Percentiles rank a stretch among this genome's conserved stretches.
These are phyloP conservation scores for Sesamia inferens DNA, from an alignment of 2,888 invertebrate species.

Conservation along the genomic window DNA sequence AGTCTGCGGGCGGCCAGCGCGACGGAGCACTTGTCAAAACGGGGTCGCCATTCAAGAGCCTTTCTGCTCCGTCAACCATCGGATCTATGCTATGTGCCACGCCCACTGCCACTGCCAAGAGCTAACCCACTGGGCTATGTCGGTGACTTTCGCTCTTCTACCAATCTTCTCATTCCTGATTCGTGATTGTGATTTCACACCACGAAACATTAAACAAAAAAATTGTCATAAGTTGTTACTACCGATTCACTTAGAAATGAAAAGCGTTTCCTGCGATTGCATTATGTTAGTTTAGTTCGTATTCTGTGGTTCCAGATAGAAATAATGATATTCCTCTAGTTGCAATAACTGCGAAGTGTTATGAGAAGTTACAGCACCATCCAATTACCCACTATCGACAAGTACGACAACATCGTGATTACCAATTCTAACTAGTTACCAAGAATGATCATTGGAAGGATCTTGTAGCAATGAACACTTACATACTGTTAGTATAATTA, in stretches of 20 bases:
- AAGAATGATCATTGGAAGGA: background rate
- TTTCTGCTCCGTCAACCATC: no score
- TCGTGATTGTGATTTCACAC: background rate
- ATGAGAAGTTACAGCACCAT: constrained; percentile 8
- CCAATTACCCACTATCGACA: background rate
- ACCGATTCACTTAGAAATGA: background rate
- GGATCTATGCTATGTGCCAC: no score
- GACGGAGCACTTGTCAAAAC: no score
- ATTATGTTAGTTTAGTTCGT: background rate
- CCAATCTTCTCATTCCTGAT: no score
- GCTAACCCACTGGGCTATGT: no score
- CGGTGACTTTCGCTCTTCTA: no score
- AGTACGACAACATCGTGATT: background rate
- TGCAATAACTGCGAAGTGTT: background rate
- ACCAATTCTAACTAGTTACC: constrained; percentile 6
- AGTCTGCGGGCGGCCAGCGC: no score
- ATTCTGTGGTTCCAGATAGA: background rate
- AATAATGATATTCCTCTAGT: background rate
- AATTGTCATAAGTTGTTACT: background rate
- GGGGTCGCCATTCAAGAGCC: no score
- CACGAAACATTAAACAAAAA: background rate
- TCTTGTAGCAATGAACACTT: constrained; percentile 8
- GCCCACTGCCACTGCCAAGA: no score
- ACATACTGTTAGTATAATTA: background rate
- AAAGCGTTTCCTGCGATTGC: background rate